phyloP scores from a whole-genome alignment of 1,140 invertebrate genomes.

The Epicauta chinensis region DNA sequence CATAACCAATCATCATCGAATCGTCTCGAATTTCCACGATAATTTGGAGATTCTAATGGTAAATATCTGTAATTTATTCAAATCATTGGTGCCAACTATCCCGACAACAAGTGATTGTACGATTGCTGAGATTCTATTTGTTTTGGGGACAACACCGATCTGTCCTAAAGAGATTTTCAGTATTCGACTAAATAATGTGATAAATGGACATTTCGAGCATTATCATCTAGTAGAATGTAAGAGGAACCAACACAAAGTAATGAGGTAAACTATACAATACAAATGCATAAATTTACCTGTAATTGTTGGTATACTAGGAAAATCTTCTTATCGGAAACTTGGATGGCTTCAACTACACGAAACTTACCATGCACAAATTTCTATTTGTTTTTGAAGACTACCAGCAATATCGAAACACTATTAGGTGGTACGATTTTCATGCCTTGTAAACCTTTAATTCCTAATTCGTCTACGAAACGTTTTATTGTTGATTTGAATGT shows the following conservation, averaged over 20 bases:
- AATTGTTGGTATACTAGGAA: conserved; percentile 14
- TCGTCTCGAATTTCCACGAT: conserved; percentile 25
- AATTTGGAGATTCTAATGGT: conserved; percentile 20
- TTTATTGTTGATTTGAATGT: conserved; percentile 19
- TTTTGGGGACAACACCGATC: conserved; percentile 10
- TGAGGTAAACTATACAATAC: conserved; percentile 22
- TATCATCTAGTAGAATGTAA: conserved; percentile 23
- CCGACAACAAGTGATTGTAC: too few relatives aligned
- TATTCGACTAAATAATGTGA: conserved; percentile 17
- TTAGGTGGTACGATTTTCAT: conserved; percentile 17
- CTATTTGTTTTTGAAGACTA: conserved; percentile 26
- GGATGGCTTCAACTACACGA: conserved; percentile 21
- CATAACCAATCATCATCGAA: conserved; percentile 21
- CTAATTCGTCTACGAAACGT: conserved; percentile 21
- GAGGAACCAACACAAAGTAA: conserved; percentile 23
- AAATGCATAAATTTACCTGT: background rate
- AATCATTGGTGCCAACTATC: too few relatives aligned
- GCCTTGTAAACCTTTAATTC: conserved; percentile 12
- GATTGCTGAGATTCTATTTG: conserved; percentile 14
- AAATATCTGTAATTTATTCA: conserved; percentile 9
- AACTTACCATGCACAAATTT: conserved; percentile 24
- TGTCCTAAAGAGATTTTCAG: conserved; percentile 26
- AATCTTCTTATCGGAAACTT: conserved; percentile 24
- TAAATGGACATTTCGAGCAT: conserved; percentile 20
- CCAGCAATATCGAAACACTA: background rate